Evolutionary conservation across 2,888 invertebrate species (phyloP), one percentile per base, ranked within the genome.

Genomic region (Cybosia mesomella): DNA sequence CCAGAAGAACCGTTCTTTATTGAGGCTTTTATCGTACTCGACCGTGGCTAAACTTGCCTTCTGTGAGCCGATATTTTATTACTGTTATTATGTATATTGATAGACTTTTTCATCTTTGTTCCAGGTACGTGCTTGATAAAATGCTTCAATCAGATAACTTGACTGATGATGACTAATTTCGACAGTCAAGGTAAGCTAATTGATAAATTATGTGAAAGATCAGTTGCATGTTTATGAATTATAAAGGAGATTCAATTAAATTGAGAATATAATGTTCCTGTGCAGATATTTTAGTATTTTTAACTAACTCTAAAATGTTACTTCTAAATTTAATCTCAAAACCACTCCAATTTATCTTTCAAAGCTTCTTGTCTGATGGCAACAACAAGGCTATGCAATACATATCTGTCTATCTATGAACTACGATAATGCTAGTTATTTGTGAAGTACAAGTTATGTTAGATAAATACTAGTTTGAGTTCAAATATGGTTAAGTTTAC

Each of bases 1-100:
- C 89, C 82, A 87, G 82, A 83, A 85, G 83, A 84, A 87, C 88
- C 86, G 81, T 85, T 85, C 87, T 90, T 89, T 91, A 92, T 91
- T 84, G 87, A 88, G 82, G 85, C 83, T 85, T 91, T 90, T 90
- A 88, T 89, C 89, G 85, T 84, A 75, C 77, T 84, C 43, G 43
- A 24, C 61, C 54, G 10, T 22, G 79, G 82, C 83, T 82, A 76
- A 82, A 10, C 32, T 83, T 83, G 84, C 79, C 88, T 87, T 89
- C 84, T 92, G 74, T 76, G 66, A 36, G 32, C 67, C 57, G 91
- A 87, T 89, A 79, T 79, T 66, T 75, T 72, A 78, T 79, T 85
- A 84, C 85, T 85, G 85, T 86, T 83, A 73, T 62, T 67, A 68
- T 74, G 75, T 53, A 53, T 84, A 85, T 87, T 72, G 64, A 71